phyloP scores from a whole-genome alignment of 1,140 invertebrate genomes.

The Artemia franciscana region DNA sequence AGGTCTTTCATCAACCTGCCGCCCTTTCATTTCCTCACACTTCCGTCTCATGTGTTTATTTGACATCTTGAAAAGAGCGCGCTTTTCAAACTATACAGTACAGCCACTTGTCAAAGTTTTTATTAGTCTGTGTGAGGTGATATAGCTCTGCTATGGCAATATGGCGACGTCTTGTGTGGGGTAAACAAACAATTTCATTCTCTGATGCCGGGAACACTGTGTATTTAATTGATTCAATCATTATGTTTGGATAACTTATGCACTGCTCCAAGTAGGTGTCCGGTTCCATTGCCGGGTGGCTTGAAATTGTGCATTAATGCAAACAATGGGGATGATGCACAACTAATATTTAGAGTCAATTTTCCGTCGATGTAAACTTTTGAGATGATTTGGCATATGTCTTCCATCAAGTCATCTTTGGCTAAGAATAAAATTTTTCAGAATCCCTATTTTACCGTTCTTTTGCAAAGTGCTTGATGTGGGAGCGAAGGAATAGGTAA shows the following conservation, averaged over 20 bases:
- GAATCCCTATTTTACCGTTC: no score
- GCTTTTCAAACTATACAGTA: background rate
- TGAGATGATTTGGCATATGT: no score
- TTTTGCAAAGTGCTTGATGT: no score
- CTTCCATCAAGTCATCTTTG: no score
- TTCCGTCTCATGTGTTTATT: background rate
- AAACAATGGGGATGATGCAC: no score
- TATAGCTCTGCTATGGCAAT: background rate
- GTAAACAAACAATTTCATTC: background rate
- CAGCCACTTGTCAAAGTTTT: background rate
- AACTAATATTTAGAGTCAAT: no score
- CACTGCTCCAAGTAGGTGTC: background rate
- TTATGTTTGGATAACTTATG: background rate
- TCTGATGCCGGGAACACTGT: background rate
- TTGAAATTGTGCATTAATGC: no score
- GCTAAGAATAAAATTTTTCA: no score
- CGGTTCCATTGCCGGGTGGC: background rate
- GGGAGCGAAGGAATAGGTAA: no score
- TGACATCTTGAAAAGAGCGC: background rate
- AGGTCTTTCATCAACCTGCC: background rate
- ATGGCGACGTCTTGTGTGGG: background rate
- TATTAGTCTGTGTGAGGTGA: no score
- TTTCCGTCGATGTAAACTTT: no score
- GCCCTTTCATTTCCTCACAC: background rate
- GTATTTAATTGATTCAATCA: background rate